Percentiles rank a stretch among this genome's conserved stretches.
Evolutionary conservation across 2,797 vertebrate species (phyloP).

Genomic region (Garrulus glandarius): DNA sequence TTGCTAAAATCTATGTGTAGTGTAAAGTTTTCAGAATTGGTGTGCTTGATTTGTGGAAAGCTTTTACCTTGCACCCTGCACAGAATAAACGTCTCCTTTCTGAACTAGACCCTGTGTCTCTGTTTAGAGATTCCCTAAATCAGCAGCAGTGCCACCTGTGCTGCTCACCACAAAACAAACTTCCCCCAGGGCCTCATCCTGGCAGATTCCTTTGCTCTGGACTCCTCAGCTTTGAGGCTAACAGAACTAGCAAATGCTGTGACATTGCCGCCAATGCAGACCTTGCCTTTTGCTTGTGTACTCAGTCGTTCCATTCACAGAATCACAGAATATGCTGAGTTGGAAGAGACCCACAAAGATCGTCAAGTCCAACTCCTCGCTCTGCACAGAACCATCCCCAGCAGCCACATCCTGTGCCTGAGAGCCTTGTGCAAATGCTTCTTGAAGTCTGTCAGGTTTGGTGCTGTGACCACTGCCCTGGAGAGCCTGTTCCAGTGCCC

Average conservation of each 20-base stretch:
- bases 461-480: background rate
- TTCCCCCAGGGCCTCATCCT: background rate
- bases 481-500: background rate
- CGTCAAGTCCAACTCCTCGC: background rate
- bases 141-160: background rate
- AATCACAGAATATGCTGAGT: background rate
- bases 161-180: background rate
- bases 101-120: background rate
- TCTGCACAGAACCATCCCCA: background rate
- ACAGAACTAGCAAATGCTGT: background rate
- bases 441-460: background rate
- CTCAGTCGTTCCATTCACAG: background rate
- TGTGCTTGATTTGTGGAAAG: background rate
- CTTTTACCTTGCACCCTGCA: background rate
- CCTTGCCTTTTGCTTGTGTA: background rate
- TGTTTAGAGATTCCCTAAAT: background rate
- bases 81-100: background rate
- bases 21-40: background rate
- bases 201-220: background rate
- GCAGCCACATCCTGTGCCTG: background rate
- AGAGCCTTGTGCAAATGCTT: background rate
- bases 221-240: too few relatives aligned
- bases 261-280: accelerated
- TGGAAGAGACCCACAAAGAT: background rate
- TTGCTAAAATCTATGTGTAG: background rate